Evolutionary conservation across 2,888 invertebrate genomes (phyloP), one percentile per base, ranked within the genome.

Genomic region (Papilio demoleus): DNA sequence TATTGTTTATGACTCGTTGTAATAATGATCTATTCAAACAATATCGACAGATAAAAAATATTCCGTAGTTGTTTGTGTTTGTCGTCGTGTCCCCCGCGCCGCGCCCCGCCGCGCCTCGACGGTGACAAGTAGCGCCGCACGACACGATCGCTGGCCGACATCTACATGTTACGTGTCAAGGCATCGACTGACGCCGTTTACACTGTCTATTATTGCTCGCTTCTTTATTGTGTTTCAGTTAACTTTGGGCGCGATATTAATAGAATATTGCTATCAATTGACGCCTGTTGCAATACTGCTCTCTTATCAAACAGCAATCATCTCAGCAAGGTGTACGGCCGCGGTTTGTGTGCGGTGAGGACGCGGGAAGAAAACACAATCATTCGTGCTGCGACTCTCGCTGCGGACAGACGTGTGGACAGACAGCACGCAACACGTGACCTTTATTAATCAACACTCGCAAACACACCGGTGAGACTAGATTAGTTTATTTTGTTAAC

Each of bases 231-330:
- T 50, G 4, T 12, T 11, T 27, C 27, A 53, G 53, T 11, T 24
- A 17, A 11, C 34, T 9, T 17, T 22, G 27, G 17, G 9, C 4
- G 8, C 24, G 14, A 61, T 53, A 31, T 31, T 42, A 53, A 62
- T 67, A 40, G 50, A 40, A 14, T 61, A 8, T 27, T 53, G 45
- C 50, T n/a, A 40, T 65, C 38, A 12, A 14, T 56, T 5, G 6
- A 2, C 17, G 9, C 3, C 42, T 19, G 19, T 42, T 42, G 42
- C 17, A 14, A 14, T 1, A 17, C 38, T 22, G 36, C 27, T 68
- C 65, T 65, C 34, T 68, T 64, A 68, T 68, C 68, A 63, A 47
- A 3, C 24, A 59, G 14, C 34, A 22, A 47, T 45, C 42, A 19
- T 8, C 9, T n/a, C n/a, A n/a, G n/a, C n/a, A n/a, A n/a, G 19